phyloP scores from a whole-genome alignment of 2,113 vertebrate genomes.

The Tetrax tetrax region DNA sequence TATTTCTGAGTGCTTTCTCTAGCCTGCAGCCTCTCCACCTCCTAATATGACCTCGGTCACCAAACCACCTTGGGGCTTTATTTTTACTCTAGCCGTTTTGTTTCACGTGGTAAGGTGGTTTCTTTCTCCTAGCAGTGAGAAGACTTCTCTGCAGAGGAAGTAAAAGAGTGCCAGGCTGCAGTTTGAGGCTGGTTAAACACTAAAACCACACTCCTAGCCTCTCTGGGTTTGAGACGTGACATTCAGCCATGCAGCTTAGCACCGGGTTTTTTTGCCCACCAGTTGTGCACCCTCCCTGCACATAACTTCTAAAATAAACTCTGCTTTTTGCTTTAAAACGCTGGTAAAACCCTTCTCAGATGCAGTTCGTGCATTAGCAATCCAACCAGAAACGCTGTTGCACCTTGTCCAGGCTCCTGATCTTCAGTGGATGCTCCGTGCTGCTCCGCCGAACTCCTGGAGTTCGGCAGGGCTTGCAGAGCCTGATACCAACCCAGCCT shows the following conservation, averaged over 20 bases:
- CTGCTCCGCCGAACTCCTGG: conserved; percentile 29
- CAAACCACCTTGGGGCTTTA: conserved; percentile 77
- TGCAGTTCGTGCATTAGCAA: background rate
- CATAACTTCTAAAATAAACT: background rate
- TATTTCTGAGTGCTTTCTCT: conserved; percentile 48
- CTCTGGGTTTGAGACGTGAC: conserved; percentile 79
- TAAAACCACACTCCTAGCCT: conserved; percentile 79
- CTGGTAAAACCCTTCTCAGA: background rate
- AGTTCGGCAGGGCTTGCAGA: conserved; percentile 42
- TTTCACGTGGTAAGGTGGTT: conserved; percentile 68
- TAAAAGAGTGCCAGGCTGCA: conserved; percentile 80
- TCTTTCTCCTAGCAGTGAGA: conserved; percentile 66
- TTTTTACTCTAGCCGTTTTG: conserved; percentile 71
- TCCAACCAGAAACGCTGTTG: background rate
- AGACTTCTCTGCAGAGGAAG: conserved; percentile 72
- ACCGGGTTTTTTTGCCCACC: conserved; percentile 20
- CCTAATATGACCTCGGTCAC: conserved; percentile 73
- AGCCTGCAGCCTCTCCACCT: conserved; percentile 28
- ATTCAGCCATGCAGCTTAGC: conserved; percentile 69
- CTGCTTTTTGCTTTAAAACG: background rate
- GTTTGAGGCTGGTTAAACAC: conserved; percentile 78
- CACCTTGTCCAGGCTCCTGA: background rate
- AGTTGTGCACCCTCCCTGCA: conserved; percentile 17
- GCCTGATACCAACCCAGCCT: conserved; percentile 37
- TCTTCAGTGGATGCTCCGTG: background rate